Base-by-base conservation (phyloP, 2,797 vertebrate genomes). In the Corythornis leucogaster region DNA sequence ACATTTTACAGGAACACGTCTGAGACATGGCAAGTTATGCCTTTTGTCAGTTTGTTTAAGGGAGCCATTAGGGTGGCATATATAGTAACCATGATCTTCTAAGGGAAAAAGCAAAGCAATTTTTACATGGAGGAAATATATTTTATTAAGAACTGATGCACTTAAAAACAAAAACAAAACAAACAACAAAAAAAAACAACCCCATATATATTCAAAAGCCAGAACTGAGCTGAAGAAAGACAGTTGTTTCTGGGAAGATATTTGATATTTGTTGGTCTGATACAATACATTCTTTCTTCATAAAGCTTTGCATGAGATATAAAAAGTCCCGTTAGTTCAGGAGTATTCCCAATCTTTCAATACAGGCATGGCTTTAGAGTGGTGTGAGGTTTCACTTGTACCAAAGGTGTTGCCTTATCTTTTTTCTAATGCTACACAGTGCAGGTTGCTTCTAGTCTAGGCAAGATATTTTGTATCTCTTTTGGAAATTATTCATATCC, bases 401-500 rank as follows among this genome's bases (percentile, higher is more conserved):
- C 24, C 26, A 66, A 73, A 71, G 7, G 4, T 66, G 22, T 12
- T 71, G 46, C 22, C 42, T 83, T 45, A 15, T 38, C 42, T 92
- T 94, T 90, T 57, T 20, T 33, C 26, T 91, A 74, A 80, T 25
- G n/a, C 26, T 64, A 61, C 20, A 38, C 17, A 33, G 12, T 33
- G 19, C 15, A 63, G 53, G 62, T 75, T 93, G 58, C 51, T 80
- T 50, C 16, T 80, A 66, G 22, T 62, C 43, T 83, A 88, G 38
- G 71, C 25, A 88, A 92, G 58, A 73, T 46, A 35, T 6, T 67
- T 91, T 80, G 17, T 57, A 18, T 75, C 20, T 86, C 57, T 92
- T 87, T 63, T 69, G 86, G 85, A 97, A 97, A 93, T 93, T 83
- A 91, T 77, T 94, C 80, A 69, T 75, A 84, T 76, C 48, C 74